Base-by-base conservation (phyloP, 2,888 invertebrate genomes). In the Leptopilina myrica region DNA sequence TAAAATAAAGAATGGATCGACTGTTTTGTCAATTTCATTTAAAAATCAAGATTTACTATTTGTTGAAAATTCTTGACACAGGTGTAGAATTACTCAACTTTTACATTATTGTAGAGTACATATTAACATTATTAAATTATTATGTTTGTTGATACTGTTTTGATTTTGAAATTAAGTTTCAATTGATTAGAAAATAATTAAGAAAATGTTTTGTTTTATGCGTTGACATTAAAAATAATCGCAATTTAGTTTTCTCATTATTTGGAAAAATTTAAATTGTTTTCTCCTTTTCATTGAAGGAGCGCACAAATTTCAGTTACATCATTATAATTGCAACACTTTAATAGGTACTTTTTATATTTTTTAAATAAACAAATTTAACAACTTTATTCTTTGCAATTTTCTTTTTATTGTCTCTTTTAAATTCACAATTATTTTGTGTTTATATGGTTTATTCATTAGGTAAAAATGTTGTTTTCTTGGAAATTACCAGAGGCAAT, bases 41-140 rank as follows among this genome's bases (percentile, higher is more conserved):
- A 12, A 76, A 87, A 87, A 84, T 84, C 84, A 85, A 85, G 84
- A 86, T 85, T 33, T 85, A 86, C 85, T 85, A 83, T 86, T 79
- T 79, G 73, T 33, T 33, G n/a, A 40, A 73, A 73, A 56, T 26
- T 56, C 26, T 56, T 20, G n/a, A 73, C 40, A 73, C 20, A 15
- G 15, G 15, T 8, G 62, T 62, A 62, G 62, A 15, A 59, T 59
- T 59, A 59, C 59, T 59, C 59, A 62, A 20, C 2, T 62, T 20
- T 62, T 62, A 20, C 5, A 20, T 62, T 20, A 20, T 62, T 59
- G 15, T 59, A 59, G 59, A 59, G 15, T 20, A 20, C 20, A 9
- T 20, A 62, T 20, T 62, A 62, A 9, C 20, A 20, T 62, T 15
- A 20, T 20, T 62, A 20, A 62, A 9, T 62, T 20, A 62, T 62